phyloP scores from a whole-genome alignment of 1,140 invertebrate genomes.

The Drosophila ohnishii region DNA sequence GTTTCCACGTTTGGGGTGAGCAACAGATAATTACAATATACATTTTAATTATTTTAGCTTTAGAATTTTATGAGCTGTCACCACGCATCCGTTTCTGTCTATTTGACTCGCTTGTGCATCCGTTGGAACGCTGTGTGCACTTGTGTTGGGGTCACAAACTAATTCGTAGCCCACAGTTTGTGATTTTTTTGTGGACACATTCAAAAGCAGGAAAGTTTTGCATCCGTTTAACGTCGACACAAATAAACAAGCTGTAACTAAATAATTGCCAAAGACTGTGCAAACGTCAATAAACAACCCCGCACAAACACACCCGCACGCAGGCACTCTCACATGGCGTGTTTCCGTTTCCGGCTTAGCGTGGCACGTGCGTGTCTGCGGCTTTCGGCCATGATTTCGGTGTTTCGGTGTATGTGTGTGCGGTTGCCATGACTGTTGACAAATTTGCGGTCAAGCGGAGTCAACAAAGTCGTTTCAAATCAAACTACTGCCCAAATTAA shows the following conservation, averaged over 20 bases:
- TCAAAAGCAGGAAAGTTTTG: slow-evolving; percentile 65
- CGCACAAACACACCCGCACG: slow-evolving; percentile 11
- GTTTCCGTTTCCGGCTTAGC: slow-evolving; percentile 69
- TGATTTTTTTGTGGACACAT: slow-evolving; percentile 31
- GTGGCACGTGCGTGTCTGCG: slow-evolving; percentile 66
- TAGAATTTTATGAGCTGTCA: slow-evolving; percentile 37
- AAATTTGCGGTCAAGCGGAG: slow-evolving; percentile 70
- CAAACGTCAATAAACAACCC: slow-evolving; percentile 50
- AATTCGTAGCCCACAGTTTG: slow-evolving; percentile 19
- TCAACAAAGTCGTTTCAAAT: slow-evolving; percentile 58
- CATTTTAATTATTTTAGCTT: slow-evolving; percentile 37
- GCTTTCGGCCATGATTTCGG: slow-evolving; percentile 40
- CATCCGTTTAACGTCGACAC: slow-evolving; percentile 49
- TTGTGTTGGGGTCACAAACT: slow-evolving; percentile 16
- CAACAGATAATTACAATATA: slow-evolving; percentile 18
- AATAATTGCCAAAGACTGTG: slow-evolving; percentile 68
- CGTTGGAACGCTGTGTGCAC: slow-evolving; percentile 18
- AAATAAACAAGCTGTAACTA: slow-evolving; percentile 43
- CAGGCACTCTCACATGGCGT: slow-evolving; percentile 14
- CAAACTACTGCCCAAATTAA: slow-evolving; percentile 49
- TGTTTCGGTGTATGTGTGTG: slow-evolving; percentile 15
- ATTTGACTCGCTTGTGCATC: slow-evolving; percentile 33
- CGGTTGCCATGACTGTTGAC: slow-evolving; percentile 57
- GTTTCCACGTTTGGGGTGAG: not conserved
- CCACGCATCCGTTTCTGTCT: slow-evolving; percentile 57